These are phyloP conservation scores for Physocephala rufipes DNA, from an alignment of 2,888 invertebrate genomes.

Conservation along the genomic window DNA sequence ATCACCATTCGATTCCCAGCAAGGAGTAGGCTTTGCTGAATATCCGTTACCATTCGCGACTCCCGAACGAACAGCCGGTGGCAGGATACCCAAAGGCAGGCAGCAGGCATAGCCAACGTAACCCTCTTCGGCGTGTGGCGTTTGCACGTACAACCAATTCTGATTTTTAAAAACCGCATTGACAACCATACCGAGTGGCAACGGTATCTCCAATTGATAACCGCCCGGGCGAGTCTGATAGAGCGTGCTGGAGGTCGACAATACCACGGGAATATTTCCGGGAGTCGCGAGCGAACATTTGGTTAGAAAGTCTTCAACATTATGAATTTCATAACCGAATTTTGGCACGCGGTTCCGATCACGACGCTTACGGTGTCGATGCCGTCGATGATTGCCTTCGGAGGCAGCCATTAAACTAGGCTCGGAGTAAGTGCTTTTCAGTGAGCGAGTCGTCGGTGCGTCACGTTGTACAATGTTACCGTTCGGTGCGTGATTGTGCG, in stretches of 20 bases:
- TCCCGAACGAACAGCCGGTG: conserved; percentile 63
- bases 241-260: conserved; percentile 77
- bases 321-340: conserved; percentile 83
- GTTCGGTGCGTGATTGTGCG: conserved; percentile 31
- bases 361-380: conserved; percentile 63
- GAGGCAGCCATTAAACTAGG: conserved; percentile 63
- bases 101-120: conserved; percentile 82
- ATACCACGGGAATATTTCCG: conserved; percentile 85
- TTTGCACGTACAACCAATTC: conserved; percentile 86
- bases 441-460: conserved; percentile 43
- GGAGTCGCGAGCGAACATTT: conserved; percentile 83
- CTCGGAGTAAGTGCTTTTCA: conserved; percentile 64
- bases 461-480: conserved; percentile 42
- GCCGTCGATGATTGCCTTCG: conserved; percentile 58
- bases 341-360: conserved; percentile 62
- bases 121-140: conserved; percentile 85
- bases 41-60: conserved; percentile 40
- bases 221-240: conserved; percentile 79
- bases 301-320: conserved; percentile 80
- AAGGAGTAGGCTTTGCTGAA: conserved; percentile 71
- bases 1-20: conserved; percentile 85
- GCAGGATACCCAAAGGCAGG: conserved; percentile 79
- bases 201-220: conserved; percentile 74
- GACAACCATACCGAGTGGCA: conserved; percentile 85
- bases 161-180: conserved; percentile 88